phyloP scores from a whole-genome alignment of 1,140 invertebrate species.

The Nebria ingens region DNA sequence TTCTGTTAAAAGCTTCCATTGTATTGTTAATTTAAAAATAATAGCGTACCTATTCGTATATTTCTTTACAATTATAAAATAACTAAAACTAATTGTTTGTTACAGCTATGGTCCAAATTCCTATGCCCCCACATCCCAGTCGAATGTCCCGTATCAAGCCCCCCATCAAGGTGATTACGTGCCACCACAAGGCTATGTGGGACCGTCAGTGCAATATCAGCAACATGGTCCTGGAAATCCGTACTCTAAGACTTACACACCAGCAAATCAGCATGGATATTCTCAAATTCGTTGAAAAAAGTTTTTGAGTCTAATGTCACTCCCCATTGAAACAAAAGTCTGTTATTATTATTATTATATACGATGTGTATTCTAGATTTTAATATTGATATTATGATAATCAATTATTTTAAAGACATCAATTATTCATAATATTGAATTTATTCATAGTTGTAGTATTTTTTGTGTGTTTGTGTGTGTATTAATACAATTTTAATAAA shows the following conservation, averaged over 20 bases:
- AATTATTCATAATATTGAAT: too few relatives aligned
- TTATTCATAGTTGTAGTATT: too few relatives aligned
- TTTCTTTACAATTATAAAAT: neutral
- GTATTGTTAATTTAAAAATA: neutral
- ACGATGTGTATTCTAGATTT: too few relatives aligned
- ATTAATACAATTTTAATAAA: too few relatives aligned
- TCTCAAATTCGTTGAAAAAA: neutral
- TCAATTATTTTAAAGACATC: too few relatives aligned
- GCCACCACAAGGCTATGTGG: conserved; percentile 19
- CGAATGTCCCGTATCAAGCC: conserved; percentile 23
- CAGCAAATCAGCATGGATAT: conserved; percentile 24
- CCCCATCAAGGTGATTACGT: conserved; percentile 23
- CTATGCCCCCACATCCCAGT: conserved; percentile 25
- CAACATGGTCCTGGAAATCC: conserved; percentile 25
- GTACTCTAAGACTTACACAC: conserved; percentile 29
- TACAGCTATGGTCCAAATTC: conserved; percentile 23
- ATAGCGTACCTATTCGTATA: conserved; percentile 8
- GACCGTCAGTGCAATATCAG: conserved; percentile 17
- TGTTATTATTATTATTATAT: too few relatives aligned
- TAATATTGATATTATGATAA: too few relatives aligned
- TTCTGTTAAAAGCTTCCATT: neutral
- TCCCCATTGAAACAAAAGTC: too few relatives aligned
- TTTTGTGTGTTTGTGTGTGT: too few relatives aligned
- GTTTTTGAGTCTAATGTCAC: too few relatives aligned
- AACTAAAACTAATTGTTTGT: conserved; percentile 13